Base-by-base conservation (phyloP, 2,888 invertebrate genomes). In the Eristalis arbustorum region DNA sequence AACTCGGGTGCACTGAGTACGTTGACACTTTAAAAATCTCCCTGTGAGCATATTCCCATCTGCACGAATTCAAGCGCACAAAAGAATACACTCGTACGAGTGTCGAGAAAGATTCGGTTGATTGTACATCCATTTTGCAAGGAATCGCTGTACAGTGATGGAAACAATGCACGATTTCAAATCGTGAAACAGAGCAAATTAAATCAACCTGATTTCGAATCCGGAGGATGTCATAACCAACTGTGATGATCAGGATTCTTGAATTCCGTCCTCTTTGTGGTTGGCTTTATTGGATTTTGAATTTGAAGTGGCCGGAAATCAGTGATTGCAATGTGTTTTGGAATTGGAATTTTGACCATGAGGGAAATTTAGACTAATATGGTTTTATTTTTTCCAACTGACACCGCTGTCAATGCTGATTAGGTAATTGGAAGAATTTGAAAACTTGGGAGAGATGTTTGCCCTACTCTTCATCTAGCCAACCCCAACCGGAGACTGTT, bases 171-270 rank as follows among this genome's bases (percentile, higher is more conserved):
- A 34, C 62, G 56, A 76, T 67, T 67, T 67, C 42, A 67, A 66
- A 6, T 59, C 31, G 23, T 42, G 66, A 59, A 75, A 66, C 68
- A 42, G 56, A 69, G 57, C 76, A 62, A 66, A 31, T 76, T 62
- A 76, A 76, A 63, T 75, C 76, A 68, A 34, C 62, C 61, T 76
- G 76, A 76, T 25, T 68, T 25, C 31, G 56, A 76, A 68, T 76
- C 68, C 42, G 23, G 0, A 61, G 66, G 42, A 61, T 67, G 68
- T 67, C 31, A 57, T 75, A 42, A 59, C 37, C 31, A n/a, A 67
- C 61, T 76, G 75, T 61, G 49, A 61, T 62, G 42, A n/a, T 28
- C 56, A 23, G n/a, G 49, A 42, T 73, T 73, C 22, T 64, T 73
- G 49, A 31, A 18, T 49, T 2, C 8, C 1, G 6, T 49, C 18